phyloP scores from a whole-genome alignment of 2,888 invertebrate genomes.

The Meiosimyza decipiens region DNA sequence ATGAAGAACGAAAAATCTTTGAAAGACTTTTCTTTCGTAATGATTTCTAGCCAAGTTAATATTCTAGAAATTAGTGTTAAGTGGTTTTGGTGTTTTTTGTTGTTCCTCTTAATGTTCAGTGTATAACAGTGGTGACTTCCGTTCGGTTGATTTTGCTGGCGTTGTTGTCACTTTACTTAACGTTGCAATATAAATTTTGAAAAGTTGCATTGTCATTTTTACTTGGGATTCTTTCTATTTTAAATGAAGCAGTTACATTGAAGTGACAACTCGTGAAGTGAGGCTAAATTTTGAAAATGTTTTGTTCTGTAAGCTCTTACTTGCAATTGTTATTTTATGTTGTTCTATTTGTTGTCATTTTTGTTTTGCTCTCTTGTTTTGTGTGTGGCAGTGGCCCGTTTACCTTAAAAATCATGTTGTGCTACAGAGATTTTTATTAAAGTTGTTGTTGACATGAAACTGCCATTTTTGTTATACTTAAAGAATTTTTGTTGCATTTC shows the following conservation, averaged over 20 bases:
- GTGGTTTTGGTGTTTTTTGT: neutral
- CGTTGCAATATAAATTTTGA: slow-evolving; percentile 2
- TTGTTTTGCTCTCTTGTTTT: neutral
- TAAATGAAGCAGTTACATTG: neutral
- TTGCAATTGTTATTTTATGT: neutral
- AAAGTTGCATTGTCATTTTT: slow-evolving; percentile 9
- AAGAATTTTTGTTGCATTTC: neutral
- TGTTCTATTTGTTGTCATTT: neutral
- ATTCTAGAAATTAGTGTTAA: slow-evolving; percentile 17
- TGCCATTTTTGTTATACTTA: neutral
- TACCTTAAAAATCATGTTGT: slow-evolving; percentile 38
- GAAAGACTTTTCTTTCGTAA: no score
- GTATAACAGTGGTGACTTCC: no score
- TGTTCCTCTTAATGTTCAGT: neutral
- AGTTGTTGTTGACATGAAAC: neutral
- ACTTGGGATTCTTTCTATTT: neutral
- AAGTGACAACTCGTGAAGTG: neutral
- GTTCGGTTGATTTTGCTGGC: neutral
- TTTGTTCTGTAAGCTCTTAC: no score
- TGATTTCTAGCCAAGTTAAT: slow-evolving; percentile 18
- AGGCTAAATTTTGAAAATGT: neutral
- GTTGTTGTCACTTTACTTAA: slow-evolving; percentile 1
- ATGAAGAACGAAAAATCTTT: no score
- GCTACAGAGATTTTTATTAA: neutral
- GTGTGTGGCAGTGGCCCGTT: slow-evolving; percentile 41